Conservation (phyloP, 2,888 invertebrate genomes). For the Caenorhabditis uteleia region DNA sequence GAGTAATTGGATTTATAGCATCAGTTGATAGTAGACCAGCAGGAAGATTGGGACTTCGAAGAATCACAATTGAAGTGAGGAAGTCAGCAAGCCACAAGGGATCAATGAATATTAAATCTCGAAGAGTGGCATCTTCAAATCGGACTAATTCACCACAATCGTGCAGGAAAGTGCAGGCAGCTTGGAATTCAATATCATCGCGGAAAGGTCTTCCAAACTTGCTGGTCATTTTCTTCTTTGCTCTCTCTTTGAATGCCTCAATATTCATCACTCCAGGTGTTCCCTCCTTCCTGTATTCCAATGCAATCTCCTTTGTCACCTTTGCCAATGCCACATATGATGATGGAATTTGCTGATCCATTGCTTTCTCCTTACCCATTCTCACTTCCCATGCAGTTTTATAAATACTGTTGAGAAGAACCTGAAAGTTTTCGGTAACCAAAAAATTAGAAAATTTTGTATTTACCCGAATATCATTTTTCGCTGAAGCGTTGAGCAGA, state of each 20-base stretch:
- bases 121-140: slow-evolving; percentile 81
- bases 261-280: slow-evolving; percentile 77
- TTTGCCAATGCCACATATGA: slow-evolving; percentile 93
- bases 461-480: slow-evolving; percentile 90
- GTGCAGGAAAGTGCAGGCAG: slow-evolving; percentile 94
- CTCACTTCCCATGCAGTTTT: slow-evolving; percentile 89
- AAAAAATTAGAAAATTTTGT: too few species aligned
- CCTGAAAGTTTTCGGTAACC: too few species aligned
- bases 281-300: slow-evolving; percentile 75
- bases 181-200: slow-evolving; percentile 83
- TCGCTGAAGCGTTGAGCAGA: slow-evolving; percentile 72
- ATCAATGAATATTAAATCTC: slow-evolving; percentile 92
- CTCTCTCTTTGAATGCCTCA: slow-evolving; percentile 77
- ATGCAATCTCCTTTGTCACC: slow-evolving; percentile 75
- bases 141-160: slow-evolving; percentile 74
- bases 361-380: slow-evolving; percentile 79
- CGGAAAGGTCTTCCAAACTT: slow-evolving; percentile 74
- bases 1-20: slow-evolving; percentile 31
- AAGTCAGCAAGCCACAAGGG: slow-evolving; percentile 99
- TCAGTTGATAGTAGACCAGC: slow-evolving; percentile 41
- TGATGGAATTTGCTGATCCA: slow-evolving; percentile 93
- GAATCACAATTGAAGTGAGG: slow-evolving; percentile 93
- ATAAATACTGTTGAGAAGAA: slow-evolving; percentile 78
- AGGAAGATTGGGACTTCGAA: slow-evolving; percentile 71
- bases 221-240: slow-evolving; percentile 47